A percentile compares a stretch with the other conserved stretches of the same genome.
Evolutionary conservation across 2,797 vertebrate species (phyloP).

Genomic region (Holocentrus rufus): DNA sequence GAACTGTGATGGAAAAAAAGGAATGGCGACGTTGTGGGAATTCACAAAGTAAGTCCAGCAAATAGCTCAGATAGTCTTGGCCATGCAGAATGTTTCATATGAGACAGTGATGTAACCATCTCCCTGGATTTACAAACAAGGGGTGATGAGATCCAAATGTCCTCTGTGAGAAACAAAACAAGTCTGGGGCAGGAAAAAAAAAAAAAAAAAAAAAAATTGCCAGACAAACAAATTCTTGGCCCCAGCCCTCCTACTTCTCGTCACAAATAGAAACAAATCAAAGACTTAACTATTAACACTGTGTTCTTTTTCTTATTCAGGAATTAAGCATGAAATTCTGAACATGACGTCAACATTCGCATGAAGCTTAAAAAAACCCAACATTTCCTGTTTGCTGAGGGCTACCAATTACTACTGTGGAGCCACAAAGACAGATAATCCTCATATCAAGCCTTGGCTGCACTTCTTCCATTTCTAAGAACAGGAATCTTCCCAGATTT

Average conservation of each 20-base stretch:
- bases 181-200: constrained; percentile 47
- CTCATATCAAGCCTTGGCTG: constrained; percentile 27
- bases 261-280: constrained; percentile 29
- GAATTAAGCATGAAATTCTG: constrained; percentile 3
- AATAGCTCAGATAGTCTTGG: constrained; percentile 37
- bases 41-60: constrained; percentile 41
- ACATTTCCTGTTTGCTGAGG: neutral
- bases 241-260: constrained; percentile 23
- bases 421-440: neutral
- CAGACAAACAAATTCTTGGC: constrained; percentile 61
- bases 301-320: constrained; percentile 15
- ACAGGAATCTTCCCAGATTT: constrained; percentile 43
- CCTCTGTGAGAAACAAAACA: constrained; percentile 62
- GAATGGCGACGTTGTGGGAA: constrained; percentile 11
- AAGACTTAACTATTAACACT: constrained; percentile 12
- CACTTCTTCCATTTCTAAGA: constrained; percentile 35
- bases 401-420: constrained; percentile 25
- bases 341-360: neutral
- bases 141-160: constrained; percentile 70
- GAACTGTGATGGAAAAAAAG: constrained; percentile 16
- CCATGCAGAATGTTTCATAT: constrained; percentile 50
- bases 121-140: constrained; percentile 53
- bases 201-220: constrained; percentile 39
- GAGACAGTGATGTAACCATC: constrained; percentile 66
- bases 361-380: neutral